Conservation (phyloP, 92 coral and sea anemone genomes). For the Epizoanthus scotinus region DNA sequence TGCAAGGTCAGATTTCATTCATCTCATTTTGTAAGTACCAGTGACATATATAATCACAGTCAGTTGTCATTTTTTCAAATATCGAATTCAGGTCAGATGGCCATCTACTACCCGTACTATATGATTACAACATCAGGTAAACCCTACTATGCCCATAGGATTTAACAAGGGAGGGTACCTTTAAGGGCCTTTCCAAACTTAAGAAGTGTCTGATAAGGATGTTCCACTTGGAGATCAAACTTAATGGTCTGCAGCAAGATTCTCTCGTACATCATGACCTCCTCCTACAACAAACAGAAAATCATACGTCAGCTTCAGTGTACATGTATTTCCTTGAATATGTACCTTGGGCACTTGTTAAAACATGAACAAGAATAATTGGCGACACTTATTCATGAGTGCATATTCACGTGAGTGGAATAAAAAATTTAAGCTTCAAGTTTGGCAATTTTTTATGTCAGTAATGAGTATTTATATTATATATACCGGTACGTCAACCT, state of each 20-base stretch:
- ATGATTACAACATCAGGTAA: too few relatives aligned
- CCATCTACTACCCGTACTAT: too few relatives aligned
- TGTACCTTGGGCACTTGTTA: neutral
- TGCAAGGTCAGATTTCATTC: neutral
- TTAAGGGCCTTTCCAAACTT: constrained; percentile 96
- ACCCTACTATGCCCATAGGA: too few relatives aligned
- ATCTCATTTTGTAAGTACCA: neutral
- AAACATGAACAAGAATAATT: neutral
- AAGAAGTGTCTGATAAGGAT: constrained; percentile 86
- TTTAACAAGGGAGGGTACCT: too few relatives aligned
- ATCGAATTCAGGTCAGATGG: neutral
- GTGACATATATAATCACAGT: neutral
- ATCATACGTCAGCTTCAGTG: neutral
- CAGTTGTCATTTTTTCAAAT: neutral
- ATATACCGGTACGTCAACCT: too few relatives aligned
- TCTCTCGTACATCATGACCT: constrained; percentile 98
- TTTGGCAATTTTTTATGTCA: too few relatives aligned
- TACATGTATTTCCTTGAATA: neutral
- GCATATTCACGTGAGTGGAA: too few relatives aligned
- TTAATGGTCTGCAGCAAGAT: constrained; percentile 89
- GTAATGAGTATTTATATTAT: too few relatives aligned
- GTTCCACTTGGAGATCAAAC: constrained; percentile 97
- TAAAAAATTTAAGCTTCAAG: too few relatives aligned
- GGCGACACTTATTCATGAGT: too few relatives aligned
- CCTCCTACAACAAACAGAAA: constrained; percentile 62